phyloP scores from a whole-genome alignment of 92 coral and sea anemone species.

The Plumapathes pennacea region DNA sequence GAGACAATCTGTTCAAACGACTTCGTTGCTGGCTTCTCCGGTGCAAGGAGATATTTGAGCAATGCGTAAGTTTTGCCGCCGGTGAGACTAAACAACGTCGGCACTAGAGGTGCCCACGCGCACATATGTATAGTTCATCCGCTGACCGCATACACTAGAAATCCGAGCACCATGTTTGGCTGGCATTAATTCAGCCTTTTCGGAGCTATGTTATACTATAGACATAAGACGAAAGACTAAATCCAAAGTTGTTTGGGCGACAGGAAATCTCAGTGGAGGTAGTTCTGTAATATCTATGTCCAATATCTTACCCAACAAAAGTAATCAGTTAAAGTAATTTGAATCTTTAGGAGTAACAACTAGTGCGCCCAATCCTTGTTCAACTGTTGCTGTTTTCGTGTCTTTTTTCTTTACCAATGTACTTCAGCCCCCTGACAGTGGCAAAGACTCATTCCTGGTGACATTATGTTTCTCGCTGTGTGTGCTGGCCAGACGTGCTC shows the following conservation, averaged over 20 bases:
- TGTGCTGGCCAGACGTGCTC: conserved; percentile 92
- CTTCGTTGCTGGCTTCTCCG: conserved; percentile 27
- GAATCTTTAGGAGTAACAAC: too few relatives aligned
- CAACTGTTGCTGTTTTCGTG: not conserved
- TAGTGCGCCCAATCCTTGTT: not conserved
- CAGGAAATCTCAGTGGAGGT: too few relatives aligned
- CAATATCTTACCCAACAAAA: too few relatives aligned
- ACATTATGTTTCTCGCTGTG: conserved; percentile 93
- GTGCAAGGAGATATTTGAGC: conserved; percentile 27
- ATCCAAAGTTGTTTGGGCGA: too few relatives aligned
- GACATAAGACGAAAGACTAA: too few relatives aligned
- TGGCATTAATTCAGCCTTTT: too few relatives aligned
- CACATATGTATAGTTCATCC: too few relatives aligned
- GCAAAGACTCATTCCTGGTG: conserved; percentile 69
- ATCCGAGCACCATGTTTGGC: too few relatives aligned
- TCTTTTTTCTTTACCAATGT: not conserved
- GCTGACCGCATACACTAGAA: too few relatives aligned
- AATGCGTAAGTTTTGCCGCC: conserved; percentile 44
- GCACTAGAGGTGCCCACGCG: not conserved
- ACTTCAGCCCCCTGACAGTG: conserved; percentile 77
- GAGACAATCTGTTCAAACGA: conserved; percentile 26
- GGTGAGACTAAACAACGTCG: conserved; percentile 13
- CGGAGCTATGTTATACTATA: too few relatives aligned
- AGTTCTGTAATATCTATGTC: too few relatives aligned
- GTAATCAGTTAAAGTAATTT: too few relatives aligned